Evolutionary conservation across 2,888 invertebrate genomes (phyloP), one percentile per base, ranked within the genome.

Genomic region (Tenthredo notha): DNA sequence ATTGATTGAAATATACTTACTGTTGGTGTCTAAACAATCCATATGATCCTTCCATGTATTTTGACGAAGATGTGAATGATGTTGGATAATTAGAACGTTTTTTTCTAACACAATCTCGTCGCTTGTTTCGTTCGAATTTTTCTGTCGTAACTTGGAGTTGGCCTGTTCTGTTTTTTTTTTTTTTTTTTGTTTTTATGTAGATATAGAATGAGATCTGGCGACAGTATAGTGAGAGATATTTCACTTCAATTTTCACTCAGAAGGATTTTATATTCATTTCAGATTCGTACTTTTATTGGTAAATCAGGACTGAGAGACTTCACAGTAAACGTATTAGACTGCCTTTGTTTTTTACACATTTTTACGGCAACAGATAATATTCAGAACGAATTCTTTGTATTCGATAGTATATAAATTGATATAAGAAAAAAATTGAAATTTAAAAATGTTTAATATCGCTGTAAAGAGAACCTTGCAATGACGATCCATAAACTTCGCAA

Each of bases 201-300:
- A 9, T 61, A 61, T 61, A 61, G 12, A 61, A 61, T 12, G 12
- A 25, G 61, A 61, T 61, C 12, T 33, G 67, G 15, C 67, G 29
- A 67, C 25, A 61, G 25, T 12, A 25, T 12, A 25, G 25, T 5
- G 61, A 25, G 10, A 2, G 43, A 74, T 21, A 74, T 43, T 40
- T 43, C 21, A 43, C 37, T 40, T 7, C 21, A 83, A 83, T 72
- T 72, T 74, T 25, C 12, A 74, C 12, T 50, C 4, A 12, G 6
- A 72, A 1, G 50, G n/a, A 72, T 84, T 84, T 74, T 50, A 74
- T 21, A 84, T 84, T 72, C 33, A 84, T 84, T 72, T 50, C 33
- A 12, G 29, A 33, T 50, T 84, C 25, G 6, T 72, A 50, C 6
- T 70, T 61, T 72, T 33, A 58, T 58, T 37, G 47, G 50, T 40